Percentiles rank a stretch among this genome's conserved stretches.
Conservation (phyloP, 1,140 invertebrate genomes). For the Papilio helenus region DNA sequence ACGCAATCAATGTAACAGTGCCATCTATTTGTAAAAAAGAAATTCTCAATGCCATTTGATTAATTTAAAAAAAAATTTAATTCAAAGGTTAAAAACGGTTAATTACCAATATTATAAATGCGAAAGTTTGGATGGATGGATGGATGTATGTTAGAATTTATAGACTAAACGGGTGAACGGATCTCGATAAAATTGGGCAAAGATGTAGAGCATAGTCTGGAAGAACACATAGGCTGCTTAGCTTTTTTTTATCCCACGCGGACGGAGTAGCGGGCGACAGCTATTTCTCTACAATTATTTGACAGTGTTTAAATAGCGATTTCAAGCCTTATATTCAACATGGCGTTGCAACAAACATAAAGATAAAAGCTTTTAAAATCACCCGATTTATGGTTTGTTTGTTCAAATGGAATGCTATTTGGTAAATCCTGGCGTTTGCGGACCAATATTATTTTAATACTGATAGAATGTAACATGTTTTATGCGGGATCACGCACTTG, state of each 20-base stretch:
- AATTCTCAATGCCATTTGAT: not conserved
- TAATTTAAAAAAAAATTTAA: not conserved
- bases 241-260: no score
- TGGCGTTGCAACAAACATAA: slow-evolving; percentile 60
- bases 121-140: no score
- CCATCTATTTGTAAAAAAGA: not conserved
- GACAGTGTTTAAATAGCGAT: slow-evolving; percentile 38
- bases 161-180: no score
- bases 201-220: no score
- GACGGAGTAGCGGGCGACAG: no score
- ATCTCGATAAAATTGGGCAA: no score
- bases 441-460: slow-evolving; percentile 69
- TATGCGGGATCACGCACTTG: slow-evolving; percentile 56
- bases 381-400: slow-evolving; percentile 78
- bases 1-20: not conserved
- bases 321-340: slow-evolving; percentile 51
- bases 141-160: no score
- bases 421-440: slow-evolving; percentile 53
- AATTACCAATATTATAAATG: no score
- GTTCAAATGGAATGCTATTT: slow-evolving; percentile 63
- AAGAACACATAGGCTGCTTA: no score
- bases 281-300: not conserved
- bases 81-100: no score
- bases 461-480: slow-evolving; percentile 49
- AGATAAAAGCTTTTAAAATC: slow-evolving; percentile 80